Evolutionary conservation across 2,797 vertebrate species (phyloP).

Genomic region (Megaceryle alcyon): DNA sequence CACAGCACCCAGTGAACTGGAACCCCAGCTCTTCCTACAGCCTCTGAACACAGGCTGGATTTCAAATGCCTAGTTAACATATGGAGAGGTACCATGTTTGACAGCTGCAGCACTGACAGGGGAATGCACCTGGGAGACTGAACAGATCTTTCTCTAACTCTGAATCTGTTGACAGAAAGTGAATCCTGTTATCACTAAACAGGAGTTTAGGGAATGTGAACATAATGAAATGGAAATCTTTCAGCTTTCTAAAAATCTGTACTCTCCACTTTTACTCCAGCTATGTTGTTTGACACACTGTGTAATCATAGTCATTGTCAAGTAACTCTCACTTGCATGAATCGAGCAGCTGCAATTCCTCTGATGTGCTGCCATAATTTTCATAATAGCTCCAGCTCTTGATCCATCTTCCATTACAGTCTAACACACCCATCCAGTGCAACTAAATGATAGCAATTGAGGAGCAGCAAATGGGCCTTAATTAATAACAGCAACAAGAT

Average conservation of each 20-base stretch:
- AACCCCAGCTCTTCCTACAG: background rate
- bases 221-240: constrained; percentile 14
- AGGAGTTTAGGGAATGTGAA: background rate
- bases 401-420: constrained; percentile 37
- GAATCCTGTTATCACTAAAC: constrained; percentile 7
- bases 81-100: background rate
- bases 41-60: background rate
- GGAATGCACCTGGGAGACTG: background rate
- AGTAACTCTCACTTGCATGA: constrained; percentile 45
- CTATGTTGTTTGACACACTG: constrained; percentile 37
- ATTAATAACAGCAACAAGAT: constrained; percentile 49
- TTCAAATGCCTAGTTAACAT: background rate
- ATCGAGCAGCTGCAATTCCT: constrained; percentile 51
- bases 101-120: background rate
- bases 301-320: constrained; percentile 53
- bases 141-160: background rate
- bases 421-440: background rate
- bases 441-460: constrained; percentile 25
- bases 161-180: background rate
- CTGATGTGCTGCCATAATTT: constrained; percentile 51
- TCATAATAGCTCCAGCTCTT: constrained; percentile 44
- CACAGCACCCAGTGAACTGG: background rate
- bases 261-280: background rate
- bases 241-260: background rate
- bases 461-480: constrained; percentile 22